Evolutionary conservation across 2,888 invertebrate genomes (phyloP), one percentile per base, ranked within the genome.

Genomic region (Nudaria mundana): DNA sequence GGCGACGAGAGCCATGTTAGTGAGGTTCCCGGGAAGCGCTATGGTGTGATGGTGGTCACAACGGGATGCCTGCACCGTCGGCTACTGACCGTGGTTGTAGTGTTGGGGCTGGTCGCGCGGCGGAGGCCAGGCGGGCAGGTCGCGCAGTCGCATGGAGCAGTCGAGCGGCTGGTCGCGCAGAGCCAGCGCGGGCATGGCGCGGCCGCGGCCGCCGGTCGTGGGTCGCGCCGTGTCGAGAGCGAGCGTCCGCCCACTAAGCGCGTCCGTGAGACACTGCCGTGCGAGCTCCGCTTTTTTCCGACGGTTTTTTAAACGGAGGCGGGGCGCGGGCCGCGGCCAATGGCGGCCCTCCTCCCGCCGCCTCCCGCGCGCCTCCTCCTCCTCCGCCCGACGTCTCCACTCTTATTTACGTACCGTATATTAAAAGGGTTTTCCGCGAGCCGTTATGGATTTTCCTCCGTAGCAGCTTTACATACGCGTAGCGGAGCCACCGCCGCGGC

Each of bases 151-250:
- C 90, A 93, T 93, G 76, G 93, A 93, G 85, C 93, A 94, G 89
- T 94, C 94, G 65, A 93, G 89, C 60, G 93, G 93, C 82, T 93
- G 93, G 75, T 83, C 77, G 90, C 88, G 78, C 71, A 90, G 89
- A 62, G 91, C 91, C 76, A 92, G 89, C 91, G 91, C 92, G 80
- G 92, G 92, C 90, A 92, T 91, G 69, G 89, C 90, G 78, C 88
- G 84, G 78, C 81, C 80, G 80, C 78, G 76, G 79, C 78, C 90
- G 90, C 91, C 86, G 90, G 90, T 89, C 77, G 76, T 68, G 66
- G 75, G 77, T 72, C 76, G 81, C 81, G 81, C 81, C 84, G 85
- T 81, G 70, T 74, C 76, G 59, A 66, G 66, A 59, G 64, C 67
- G 70, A 68, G 72, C 80, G 79, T 78, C 77, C 83, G 82, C 83